These are phyloP conservation scores for Lathamus discolor DNA, from an alignment of 2,113 vertebrate genomes.

Conservation along the genomic window DNA sequence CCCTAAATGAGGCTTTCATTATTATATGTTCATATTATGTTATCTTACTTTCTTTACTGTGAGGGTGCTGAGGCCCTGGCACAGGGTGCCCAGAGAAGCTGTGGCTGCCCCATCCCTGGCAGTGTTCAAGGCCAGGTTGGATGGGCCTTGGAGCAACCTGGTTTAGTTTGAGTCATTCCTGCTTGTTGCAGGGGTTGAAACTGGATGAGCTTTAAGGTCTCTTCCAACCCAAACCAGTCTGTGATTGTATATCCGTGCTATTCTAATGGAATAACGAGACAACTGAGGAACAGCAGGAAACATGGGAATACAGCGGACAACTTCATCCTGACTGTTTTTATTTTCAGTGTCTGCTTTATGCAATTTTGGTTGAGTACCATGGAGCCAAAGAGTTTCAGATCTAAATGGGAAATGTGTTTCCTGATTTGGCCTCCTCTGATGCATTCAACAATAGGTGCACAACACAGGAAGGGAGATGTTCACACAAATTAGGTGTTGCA, in stretches of 20 bases:
- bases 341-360: background rate
- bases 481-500: background rate
- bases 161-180: background rate
- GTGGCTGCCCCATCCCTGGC: background rate
- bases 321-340: background rate
- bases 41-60: background rate
- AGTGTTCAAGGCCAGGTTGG: background rate
- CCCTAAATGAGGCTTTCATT: background rate
- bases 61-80: background rate
- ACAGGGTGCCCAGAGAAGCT: background rate
- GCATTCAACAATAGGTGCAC: background rate
- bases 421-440: constrained; percentile 1
- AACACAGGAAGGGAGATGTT: background rate
- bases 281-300: background rate
- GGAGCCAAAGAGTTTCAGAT: background rate
- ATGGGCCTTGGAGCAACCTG: background rate
- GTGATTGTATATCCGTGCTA: background rate
- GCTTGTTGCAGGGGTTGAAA: background rate
- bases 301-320: background rate
- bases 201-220: background rate
- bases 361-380: background rate
- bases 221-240: background rate
- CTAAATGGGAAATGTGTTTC: constrained; percentile 4
- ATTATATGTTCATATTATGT: background rate
- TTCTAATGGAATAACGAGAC: background rate